Conservation (phyloP, 2,888 invertebrate genomes). For the Volucella inanis region DNA sequence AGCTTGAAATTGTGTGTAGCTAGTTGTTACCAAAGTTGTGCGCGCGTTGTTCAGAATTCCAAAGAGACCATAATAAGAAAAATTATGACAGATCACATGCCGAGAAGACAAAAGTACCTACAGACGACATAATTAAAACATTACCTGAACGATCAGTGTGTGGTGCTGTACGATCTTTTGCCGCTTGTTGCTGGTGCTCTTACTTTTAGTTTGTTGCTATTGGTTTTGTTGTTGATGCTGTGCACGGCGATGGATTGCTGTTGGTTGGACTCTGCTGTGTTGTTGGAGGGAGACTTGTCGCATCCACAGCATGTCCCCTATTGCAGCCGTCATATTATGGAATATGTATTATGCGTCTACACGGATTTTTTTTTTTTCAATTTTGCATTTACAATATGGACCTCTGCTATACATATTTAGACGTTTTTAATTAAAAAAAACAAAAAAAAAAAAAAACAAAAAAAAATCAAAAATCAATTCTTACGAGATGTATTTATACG, state of each 20-base stretch:
- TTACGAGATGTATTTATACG: no score
- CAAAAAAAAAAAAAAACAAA: neutral
- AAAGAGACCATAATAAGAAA: conserved; percentile 76
- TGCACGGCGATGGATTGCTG: conserved; percentile 30
- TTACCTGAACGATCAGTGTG: conserved; percentile 72
- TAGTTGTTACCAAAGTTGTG: conserved; percentile 58
- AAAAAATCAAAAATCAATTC: neutral
- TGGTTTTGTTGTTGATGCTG: conserved; percentile 32
- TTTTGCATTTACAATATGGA: conserved; percentile 57
- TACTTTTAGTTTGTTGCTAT: conserved; percentile 4
- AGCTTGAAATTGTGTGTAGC: conserved; percentile 63
- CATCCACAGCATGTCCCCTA: conserved; percentile 67
- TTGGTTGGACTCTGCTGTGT: conserved; percentile 59
- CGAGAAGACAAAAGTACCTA: conserved; percentile 76
- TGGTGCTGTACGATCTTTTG: conserved; percentile 34
- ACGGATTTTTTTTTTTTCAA: conserved; percentile 56
- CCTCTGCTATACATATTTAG: conserved; percentile 48
- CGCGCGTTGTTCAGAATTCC: conserved; percentile 59
- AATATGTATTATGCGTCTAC: conserved; percentile 65
- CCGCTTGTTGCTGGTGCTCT: conserved; percentile 17
- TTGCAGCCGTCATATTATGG: conserved; percentile 56
- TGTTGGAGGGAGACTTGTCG: conserved; percentile 67
- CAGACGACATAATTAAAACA: conserved; percentile 78
- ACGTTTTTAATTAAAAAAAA: conserved; percentile 5
- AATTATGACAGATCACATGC: conserved; percentile 78